Conservation (phyloP, 2,797 vertebrate species). For the Agapornis canus region DNA sequence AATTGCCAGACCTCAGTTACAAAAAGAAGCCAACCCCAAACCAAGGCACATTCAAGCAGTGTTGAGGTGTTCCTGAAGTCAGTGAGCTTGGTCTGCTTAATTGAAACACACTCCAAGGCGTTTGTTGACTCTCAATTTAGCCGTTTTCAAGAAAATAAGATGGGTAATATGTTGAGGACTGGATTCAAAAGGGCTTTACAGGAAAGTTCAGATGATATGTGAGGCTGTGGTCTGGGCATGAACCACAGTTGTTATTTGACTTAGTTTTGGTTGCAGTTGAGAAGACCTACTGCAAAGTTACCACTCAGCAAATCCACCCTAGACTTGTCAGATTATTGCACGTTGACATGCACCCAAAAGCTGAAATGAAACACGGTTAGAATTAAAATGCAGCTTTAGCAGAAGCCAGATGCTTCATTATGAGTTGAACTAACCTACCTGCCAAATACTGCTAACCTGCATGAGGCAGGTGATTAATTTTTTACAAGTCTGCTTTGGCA, state of each 20-base stretch:
- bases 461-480: conserved; percentile 52
- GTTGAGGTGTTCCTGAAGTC: neutral
- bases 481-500: conserved; percentile 54
- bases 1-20: neutral
- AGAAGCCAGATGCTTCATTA: conserved; percentile 62
- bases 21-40: neutral
- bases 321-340: conserved; percentile 25
- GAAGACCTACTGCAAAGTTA: neutral
- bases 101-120: neutral
- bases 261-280: neutral
- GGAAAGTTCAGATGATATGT: neutral
- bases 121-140: neutral
- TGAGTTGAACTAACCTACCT: conserved; percentile 19
- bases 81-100: neutral
- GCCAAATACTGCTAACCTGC: conserved; percentile 52
- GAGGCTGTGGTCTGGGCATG: neutral
- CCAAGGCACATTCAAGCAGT: neutral
- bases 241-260: neutral
- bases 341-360: neutral
- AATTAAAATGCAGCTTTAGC: conserved; percentile 16
- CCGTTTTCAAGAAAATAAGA: neutral
- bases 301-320: neutral
- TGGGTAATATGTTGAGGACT: neutral
- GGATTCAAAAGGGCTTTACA: neutral
- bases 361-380: neutral